phyloP scores from a whole-genome alignment of 2,888 invertebrate genomes.

The Oscheius sp. region DNA sequence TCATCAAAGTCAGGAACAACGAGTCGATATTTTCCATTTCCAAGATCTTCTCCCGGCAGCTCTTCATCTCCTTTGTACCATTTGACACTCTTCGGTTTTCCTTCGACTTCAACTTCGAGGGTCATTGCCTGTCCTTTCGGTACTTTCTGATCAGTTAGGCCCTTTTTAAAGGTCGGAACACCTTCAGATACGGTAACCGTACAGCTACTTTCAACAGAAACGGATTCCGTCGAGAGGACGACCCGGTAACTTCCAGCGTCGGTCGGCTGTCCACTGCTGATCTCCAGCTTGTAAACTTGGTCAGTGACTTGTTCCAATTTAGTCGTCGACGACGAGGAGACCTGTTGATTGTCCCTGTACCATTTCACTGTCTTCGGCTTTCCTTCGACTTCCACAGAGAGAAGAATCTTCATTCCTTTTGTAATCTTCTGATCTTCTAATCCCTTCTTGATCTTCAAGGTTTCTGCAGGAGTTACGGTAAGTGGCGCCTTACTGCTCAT shows the following conservation, averaged over 20 bases:
- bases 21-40: conserved; percentile 68
- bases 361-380: conserved; percentile 92
- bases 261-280: conserved; percentile 51
- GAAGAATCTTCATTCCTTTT: conserved; percentile 59
- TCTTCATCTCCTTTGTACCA: conserved; percentile 79
- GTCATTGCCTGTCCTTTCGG: conserved; percentile 79
- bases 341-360: conserved; percentile 96
- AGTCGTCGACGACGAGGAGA: conserved; percentile 73
- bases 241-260: conserved; percentile 62
- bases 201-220: conserved; percentile 64
- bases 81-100: conserved; percentile 80
- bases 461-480: conserved; percentile 54
- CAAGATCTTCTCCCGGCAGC: conserved; percentile 64
- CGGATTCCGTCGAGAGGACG: conserved; percentile 65
- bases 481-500: conserved; percentile 63
- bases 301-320: conserved; percentile 64
- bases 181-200: conserved; percentile 80
- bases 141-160: conserved; percentile 72
- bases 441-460: conserved; percentile 54
- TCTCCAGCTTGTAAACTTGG: conserved; percentile 56
- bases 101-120: conserved; percentile 74
- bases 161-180: conserved; percentile 76
- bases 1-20: conserved; percentile 59
- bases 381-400: conserved; percentile 84
- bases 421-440: conserved; percentile 72